A percentile compares a stretch with the other conserved stretches of the same genome.
Evolutionary conservation across 2,888 invertebrate species (phyloP).

Genomic region (Macropis europaea): DNA sequence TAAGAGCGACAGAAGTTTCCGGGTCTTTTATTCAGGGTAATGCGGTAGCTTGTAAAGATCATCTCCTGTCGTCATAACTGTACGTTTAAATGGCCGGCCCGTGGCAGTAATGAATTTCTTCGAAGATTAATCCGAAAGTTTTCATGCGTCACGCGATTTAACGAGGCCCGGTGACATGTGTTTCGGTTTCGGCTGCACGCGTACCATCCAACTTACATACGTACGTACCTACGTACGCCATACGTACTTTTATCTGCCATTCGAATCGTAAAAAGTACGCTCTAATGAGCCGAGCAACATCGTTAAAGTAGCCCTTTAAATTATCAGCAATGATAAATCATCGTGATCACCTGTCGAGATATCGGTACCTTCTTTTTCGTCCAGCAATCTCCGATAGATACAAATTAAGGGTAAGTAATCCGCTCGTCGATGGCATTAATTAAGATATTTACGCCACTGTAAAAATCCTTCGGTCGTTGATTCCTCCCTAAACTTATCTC

Average conservation of each 20-base stretch:
- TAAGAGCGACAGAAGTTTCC: no score
- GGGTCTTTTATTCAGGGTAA: slow-evolving; percentile 15
- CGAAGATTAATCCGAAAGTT: slow-evolving; percentile 62
- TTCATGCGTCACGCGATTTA: slow-evolving; percentile 52
- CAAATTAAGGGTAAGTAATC: slow-evolving; percentile 30
- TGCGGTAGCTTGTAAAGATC: slow-evolving; percentile 44
- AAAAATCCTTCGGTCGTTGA: background rate
- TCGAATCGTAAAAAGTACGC: slow-evolving; percentile 51
- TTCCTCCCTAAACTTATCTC: no score
- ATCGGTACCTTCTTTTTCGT: slow-evolving; percentile 16
- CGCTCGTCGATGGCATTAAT: slow-evolving; percentile 7
- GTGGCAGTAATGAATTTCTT: slow-evolving; percentile 65
- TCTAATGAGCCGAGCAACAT: slow-evolving; percentile 49
- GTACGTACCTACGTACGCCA: slow-evolving; percentile 11
- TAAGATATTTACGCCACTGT: slow-evolving; percentile 28
- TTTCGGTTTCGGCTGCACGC: slow-evolving; percentile 54
- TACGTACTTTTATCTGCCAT: slow-evolving; percentile 51
- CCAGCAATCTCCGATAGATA: slow-evolving; percentile 27
- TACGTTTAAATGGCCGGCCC: slow-evolving; percentile 54
- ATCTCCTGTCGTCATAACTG: slow-evolving; percentile 45
- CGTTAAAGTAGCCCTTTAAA: slow-evolving; percentile 51
- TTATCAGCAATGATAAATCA: slow-evolving; percentile 54
- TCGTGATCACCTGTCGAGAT: slow-evolving; percentile 51
- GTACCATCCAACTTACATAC: slow-evolving; percentile 1
- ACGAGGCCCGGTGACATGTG: slow-evolving; percentile 55